These are phyloP conservation scores for Diorhabda sublineata DNA, from an alignment of 1,140 invertebrate species.

Conservation along the genomic window DNA sequence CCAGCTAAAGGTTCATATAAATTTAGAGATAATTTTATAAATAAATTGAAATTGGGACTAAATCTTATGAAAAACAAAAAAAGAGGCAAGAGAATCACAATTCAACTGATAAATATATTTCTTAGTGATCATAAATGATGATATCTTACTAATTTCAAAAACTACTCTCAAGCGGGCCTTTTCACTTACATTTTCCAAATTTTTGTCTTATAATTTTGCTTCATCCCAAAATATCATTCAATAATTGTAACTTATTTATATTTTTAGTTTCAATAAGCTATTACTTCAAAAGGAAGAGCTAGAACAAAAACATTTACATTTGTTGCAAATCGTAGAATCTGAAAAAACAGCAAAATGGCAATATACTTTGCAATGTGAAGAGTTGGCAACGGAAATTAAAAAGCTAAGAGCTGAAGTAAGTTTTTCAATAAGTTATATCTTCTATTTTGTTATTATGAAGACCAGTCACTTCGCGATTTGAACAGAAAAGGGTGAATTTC, in stretches of 20 bases:
- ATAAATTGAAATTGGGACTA: no score
- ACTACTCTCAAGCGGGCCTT: neutral
- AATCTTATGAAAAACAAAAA: no score
- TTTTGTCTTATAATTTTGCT: neutral
- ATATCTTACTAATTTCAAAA: neutral
- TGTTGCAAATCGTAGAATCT: constrained; percentile 88
- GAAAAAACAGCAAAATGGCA: constrained; percentile 92
- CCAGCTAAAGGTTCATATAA: no score
- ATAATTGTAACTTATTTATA: neutral
- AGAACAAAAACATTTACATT: constrained; percentile 89
- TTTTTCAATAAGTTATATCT: neutral
- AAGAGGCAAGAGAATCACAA: no score
- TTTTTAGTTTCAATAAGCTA: constrained; percentile 84
- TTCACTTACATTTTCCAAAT: neutral
- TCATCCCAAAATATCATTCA: neutral
- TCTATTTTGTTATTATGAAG: neutral
- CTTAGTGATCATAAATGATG: no score
- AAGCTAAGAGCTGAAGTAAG: constrained; percentile 82
- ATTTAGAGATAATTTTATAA: no score
- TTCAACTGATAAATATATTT: no score
- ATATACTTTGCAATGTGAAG: constrained; percentile 89
- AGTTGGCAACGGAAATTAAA: constrained; percentile 82
- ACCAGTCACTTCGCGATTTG: neutral
- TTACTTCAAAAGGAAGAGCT: constrained; percentile 87
- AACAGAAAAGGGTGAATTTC: neutral